phyloP scores from a whole-genome alignment of 1,140 invertebrate genomes.

The Elymnias hypermnestra region DNA sequence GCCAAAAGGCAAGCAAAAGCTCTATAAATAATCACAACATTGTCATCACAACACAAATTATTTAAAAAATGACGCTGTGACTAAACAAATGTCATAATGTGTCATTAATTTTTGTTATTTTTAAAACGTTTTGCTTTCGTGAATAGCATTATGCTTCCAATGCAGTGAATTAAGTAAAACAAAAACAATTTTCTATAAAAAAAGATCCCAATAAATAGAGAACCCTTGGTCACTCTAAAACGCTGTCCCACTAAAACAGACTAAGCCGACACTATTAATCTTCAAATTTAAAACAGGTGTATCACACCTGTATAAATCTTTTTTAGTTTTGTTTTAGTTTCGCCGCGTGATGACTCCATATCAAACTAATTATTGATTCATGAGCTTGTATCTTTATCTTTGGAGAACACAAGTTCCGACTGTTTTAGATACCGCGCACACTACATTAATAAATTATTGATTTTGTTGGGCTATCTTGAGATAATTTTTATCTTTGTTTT shows the following conservation, averaged over 20 bases:
- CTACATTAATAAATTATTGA: constrained; percentile 2
- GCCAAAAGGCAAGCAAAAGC: too few relatives aligned
- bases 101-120: too few relatives aligned
- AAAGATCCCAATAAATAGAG: too few relatives aligned
- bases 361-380: constrained; percentile 34
- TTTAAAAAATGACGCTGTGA: too few relatives aligned
- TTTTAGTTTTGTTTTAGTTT: constrained; percentile 26
- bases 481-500: neutral
- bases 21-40: too few relatives aligned
- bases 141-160: too few relatives aligned
- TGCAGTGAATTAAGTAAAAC: too few relatives aligned
- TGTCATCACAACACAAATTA: too few relatives aligned
- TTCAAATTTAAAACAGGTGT: constrained; percentile 35
- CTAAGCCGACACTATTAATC: neutral
- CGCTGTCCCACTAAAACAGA: neutral
- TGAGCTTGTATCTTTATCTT: constrained; percentile 26
- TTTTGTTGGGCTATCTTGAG: neutral
- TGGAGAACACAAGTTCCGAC: constrained; percentile 14
- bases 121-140: too few relatives aligned
- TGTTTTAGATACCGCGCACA: constrained; percentile 19
- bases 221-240: neutral
- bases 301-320: constrained; percentile 35
- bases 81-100: too few relatives aligned
- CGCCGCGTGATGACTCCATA: constrained; percentile 25
- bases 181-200: too few relatives aligned